Evolutionary conservation across 35 echinoderm and acorn worm species (phyloP), one percentile per base, ranked within the genome.

Genomic region (Stichopus chloronotus): DNA sequence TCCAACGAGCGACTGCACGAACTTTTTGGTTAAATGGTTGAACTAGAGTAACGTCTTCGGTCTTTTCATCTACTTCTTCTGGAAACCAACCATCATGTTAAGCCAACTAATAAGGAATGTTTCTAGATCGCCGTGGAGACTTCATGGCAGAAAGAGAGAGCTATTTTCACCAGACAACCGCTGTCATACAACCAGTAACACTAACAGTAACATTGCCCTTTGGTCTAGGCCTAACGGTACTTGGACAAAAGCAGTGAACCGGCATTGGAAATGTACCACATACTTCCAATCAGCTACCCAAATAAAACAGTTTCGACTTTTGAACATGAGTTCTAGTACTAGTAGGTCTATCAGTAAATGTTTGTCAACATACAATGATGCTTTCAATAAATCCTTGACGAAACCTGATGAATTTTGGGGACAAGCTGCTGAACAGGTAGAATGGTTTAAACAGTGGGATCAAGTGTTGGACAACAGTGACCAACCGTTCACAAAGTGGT

Each of bases 371-470:
- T 96, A 94, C 77, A 76, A 86, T 78, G 92, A 93, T 53, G 80
- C 81, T 53, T 92, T 89, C 59, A 71, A 57, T 23, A 92, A 88
- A 55, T 91, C 95, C 25, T 25, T 92, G 5, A 79, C 72, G 25
- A 79, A 94, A 10, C 91, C 95, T 55, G 93, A 93, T 8, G 97
- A 96, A 61, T 98, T 98, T 76, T 98, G 97, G 97, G 93, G 78
- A 14, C 95, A 98, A 72, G 90, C 83, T 24, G 97, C 97, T 7
- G 93, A 98, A 17, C 59, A 92, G 12, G 72, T 98, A 14, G 87
- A 82, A 5, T 98, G 97, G 97, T 98, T 98, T 72, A 98, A 95
- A 56, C 82, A 84, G 82, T 98, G 95, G 95, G 85, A 96, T 78
- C 63, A 53, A 25, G 97, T 98, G 7, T 61, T 98, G 52, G 97